Percentiles rank a stretch among this genome's conserved stretches.
These are phyloP conservation scores for Oscheius sp. DNA, from an alignment of 1,140 invertebrate species.

Conservation along the genomic window DNA sequence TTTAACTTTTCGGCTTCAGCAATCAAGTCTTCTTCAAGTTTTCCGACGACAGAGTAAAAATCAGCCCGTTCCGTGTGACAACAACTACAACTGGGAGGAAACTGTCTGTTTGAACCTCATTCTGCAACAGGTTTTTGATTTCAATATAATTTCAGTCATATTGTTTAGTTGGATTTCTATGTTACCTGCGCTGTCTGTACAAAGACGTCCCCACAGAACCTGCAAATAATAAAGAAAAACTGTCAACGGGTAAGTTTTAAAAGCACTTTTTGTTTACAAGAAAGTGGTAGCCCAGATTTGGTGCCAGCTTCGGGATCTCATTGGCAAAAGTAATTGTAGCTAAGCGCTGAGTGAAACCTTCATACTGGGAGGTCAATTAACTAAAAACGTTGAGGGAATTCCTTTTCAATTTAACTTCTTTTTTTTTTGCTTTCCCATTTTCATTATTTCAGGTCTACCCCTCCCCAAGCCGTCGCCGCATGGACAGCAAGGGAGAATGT, in stretches of 20 bases:
- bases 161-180: constrained; percentile 81
- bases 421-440: neutral
- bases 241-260: constrained; percentile 71
- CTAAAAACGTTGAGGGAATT: too few relatives aligned
- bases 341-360: too few relatives aligned
- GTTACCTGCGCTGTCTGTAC: constrained; percentile 95
- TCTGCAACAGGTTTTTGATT: constrained; percentile 75
- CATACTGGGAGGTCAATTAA: too few relatives aligned
- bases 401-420: constrained; percentile 3
- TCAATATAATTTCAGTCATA: neutral
- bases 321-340: too few relatives aligned
- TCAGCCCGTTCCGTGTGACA: constrained; percentile 82
- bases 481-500: constrained; percentile 95
- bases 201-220: constrained; percentile 89
- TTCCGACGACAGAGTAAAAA: constrained; percentile 94
- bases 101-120: constrained; percentile 97
- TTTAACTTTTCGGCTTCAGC: constrained; percentile 1
- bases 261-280: too few relatives aligned
- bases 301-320: too few relatives aligned
- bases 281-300: too few relatives aligned
- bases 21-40: constrained; percentile 62
- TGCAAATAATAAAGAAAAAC: constrained; percentile 87
- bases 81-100: constrained; percentile 96
- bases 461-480: constrained; percentile 86
- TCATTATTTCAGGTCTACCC: constrained; percentile 78